These are phyloP conservation scores for Channa maculata DNA, from an alignment of 2,113 vertebrate species.

Conservation along the genomic window DNA sequence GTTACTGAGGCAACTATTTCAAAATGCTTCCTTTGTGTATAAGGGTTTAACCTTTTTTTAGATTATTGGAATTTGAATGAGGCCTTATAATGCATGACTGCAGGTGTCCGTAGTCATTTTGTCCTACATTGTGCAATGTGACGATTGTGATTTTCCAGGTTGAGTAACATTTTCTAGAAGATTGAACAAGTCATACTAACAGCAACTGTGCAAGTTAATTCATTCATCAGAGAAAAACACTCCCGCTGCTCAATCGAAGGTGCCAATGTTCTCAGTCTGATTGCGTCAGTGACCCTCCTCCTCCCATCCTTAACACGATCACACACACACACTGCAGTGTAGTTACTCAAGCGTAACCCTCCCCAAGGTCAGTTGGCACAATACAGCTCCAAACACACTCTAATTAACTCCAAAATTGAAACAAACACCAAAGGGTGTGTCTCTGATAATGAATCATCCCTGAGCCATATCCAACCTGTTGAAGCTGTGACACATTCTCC, in stretches of 20 bases:
- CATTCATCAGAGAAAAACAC: constrained; percentile 38
- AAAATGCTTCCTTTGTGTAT: neutral
- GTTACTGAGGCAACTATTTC: constrained; percentile 6
- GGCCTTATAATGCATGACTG: neutral
- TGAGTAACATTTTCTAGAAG: neutral
- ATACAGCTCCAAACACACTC: constrained; percentile 4
- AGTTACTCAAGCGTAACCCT: constrained; percentile 10
- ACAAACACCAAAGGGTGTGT: neutral
- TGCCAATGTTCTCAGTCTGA: constrained; percentile 52
- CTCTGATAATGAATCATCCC: constrained; percentile 22
- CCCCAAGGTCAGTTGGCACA: constrained; percentile 45
- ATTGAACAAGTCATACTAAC: neutral
- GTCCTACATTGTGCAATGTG: too few species aligned
- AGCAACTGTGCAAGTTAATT: constrained; percentile 29
- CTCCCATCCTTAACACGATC: neutral
- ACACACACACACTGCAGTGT: constrained; percentile 16
- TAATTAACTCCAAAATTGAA: constrained; percentile 26
- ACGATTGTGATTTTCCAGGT: neutral
- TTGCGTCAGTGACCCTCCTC: constrained; percentile 36
- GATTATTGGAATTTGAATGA: neutral
- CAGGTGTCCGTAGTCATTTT: too few species aligned
- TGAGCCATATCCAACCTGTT: neutral
- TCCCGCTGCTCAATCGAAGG: constrained; percentile 34
- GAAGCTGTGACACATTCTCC: neutral
- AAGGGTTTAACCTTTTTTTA: neutral